phyloP scores from a whole-genome alignment of 2,113 vertebrate genomes.

The Nettapus auritus region DNA sequence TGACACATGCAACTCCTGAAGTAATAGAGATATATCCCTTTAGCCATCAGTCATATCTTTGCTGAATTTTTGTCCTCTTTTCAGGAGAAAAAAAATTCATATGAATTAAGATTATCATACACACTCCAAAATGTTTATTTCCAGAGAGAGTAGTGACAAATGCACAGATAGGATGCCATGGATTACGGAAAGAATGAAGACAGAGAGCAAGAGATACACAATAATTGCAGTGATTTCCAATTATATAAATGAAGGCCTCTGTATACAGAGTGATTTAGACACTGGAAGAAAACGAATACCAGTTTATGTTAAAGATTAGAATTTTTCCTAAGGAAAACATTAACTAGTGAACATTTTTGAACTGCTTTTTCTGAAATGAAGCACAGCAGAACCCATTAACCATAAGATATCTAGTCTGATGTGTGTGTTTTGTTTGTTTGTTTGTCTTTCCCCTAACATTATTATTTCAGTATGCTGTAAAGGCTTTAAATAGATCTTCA shows the following conservation, averaged over 20 bases:
- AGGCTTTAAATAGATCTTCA: background rate
- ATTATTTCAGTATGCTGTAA: background rate
- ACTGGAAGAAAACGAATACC: background rate
- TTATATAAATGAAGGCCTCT: background rate
- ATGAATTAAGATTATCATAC: background rate
- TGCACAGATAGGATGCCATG: background rate
- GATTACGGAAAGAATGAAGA: background rate
- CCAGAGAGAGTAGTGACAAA: background rate
- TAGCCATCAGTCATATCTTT: background rate
- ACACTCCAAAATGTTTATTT: background rate
- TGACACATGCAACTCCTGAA: background rate
- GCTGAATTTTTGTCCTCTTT: background rate
- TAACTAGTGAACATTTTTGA: background rate
- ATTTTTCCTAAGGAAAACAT: slow-evolving; percentile 1
- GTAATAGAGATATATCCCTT: background rate
- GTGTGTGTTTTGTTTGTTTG: background rate
- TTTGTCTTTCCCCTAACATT: background rate
- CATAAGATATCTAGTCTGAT: background rate
- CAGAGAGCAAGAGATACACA: background rate
- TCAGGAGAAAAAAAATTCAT: background rate
- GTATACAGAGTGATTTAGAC: background rate
- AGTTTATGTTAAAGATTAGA: background rate
- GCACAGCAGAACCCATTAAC: background rate
- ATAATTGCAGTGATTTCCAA: background rate
- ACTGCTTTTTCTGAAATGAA: slow-evolving; percentile 21